These are phyloP conservation scores for Conus betulinus DNA, from an alignment of 1,140 invertebrate species.

Conservation along the genomic window DNA sequence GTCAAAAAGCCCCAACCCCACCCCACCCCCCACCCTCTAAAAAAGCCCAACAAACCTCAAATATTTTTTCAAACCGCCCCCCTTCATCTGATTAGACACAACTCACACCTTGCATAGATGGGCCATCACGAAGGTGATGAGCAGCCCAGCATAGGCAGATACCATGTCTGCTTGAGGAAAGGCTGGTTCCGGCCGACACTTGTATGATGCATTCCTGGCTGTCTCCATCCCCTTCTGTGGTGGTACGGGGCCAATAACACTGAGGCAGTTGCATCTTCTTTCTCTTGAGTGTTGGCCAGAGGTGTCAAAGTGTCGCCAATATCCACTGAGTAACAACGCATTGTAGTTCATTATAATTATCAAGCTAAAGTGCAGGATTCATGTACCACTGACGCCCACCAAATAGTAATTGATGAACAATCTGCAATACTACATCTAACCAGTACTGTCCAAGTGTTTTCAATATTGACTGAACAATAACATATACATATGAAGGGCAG, in stretches of 20 bases:
- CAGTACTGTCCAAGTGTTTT: too few species aligned
- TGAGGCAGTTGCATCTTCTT: neutral
- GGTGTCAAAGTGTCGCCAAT: slow-evolving; percentile 42
- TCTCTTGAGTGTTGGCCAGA: neutral
- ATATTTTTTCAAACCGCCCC: too few species aligned
- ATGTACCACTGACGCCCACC: too few species aligned
- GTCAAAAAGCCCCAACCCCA: too few species aligned
- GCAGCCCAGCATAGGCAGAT: slow-evolving; percentile 84
- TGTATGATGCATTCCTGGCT: slow-evolving; percentile 7
- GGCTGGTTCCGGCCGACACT: slow-evolving; percentile 63
- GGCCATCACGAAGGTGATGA: slow-evolving; percentile 97
- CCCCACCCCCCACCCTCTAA: too few species aligned
- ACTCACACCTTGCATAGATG: slow-evolving; percentile 86
- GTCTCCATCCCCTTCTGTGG: neutral
- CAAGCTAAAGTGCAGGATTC: too few species aligned
- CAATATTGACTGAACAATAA: too few species aligned
- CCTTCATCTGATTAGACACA: neutral
- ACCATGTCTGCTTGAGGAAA: slow-evolving; percentile 72
- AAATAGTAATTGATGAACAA: too few species aligned
- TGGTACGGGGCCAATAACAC: neutral
- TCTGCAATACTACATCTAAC: too few species aligned
- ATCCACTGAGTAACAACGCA: neutral
- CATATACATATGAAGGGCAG: too few species aligned
- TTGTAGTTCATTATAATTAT: too few species aligned
- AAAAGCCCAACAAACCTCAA: too few species aligned